Evolutionary conservation across 2,888 invertebrate species (phyloP).

Genomic region (Hoplodrina ambigua): DNA sequence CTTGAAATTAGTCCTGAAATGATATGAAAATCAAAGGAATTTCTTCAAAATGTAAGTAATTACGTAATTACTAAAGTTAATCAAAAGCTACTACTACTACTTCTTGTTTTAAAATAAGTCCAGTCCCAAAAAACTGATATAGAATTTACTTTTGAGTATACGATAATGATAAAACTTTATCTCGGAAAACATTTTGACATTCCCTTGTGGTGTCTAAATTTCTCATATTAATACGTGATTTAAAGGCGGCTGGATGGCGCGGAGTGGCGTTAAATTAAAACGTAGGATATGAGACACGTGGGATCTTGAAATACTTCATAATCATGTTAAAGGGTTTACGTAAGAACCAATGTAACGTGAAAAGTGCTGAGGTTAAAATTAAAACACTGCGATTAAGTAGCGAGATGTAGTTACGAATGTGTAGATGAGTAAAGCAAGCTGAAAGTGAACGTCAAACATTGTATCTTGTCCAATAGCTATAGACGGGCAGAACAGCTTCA

Average conservation of each 20-base stretch:
- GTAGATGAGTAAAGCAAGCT: neutral
- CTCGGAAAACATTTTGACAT: constrained; percentile 9
- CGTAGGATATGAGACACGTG: constrained; percentile 9
- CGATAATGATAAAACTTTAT: constrained; percentile 31
- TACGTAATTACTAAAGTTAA: constrained; percentile 3
- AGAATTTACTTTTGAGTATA: neutral
- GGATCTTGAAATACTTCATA: neutral
- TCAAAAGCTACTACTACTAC: constrained; percentile 25
- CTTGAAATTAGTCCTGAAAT: too few species aligned
- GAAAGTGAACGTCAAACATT: neutral
- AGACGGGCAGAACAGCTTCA: too few species aligned
- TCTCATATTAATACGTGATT: constrained; percentile 41
- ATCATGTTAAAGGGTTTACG: neutral
- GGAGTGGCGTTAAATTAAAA: constrained; percentile 51
- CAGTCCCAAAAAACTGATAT: neutral
- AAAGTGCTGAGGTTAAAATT: neutral
- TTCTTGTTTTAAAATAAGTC: neutral
- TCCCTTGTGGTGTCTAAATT: constrained; percentile 44
- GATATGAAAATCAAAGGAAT: neutral
- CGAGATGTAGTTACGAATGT: too few species aligned
- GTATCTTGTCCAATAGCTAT: too few species aligned
- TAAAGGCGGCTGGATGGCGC: constrained; percentile 15
- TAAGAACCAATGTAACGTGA: neutral
- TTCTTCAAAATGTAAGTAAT: neutral
- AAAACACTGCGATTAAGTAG: too few species aligned